Base-by-base conservation (phyloP, 1,140 invertebrate species). In the Theocolax elegans region DNA sequence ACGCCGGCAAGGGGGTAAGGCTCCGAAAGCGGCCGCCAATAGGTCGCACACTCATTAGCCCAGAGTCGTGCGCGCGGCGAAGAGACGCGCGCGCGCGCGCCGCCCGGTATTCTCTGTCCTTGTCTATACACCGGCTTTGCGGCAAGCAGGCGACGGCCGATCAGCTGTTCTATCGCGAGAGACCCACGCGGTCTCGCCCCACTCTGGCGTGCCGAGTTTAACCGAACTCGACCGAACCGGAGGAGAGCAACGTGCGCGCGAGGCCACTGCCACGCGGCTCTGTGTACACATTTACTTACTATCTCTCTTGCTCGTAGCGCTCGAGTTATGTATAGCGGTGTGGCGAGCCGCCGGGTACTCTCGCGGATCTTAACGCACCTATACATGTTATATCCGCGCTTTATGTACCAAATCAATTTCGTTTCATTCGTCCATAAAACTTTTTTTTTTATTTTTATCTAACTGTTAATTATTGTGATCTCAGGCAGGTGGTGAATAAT, bases 31-130 rank as follows among this genome's bases (percentile, higher is more conserved):
- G 44, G 56, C 75, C 74, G 73, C 75, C 83, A 84, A 84, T 85
- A 83, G 81, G 82, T 83, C 82, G 83, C 80, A 82, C 80, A 79
- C 81, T 83, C 81, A 83, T 84, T 85, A 85, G 81, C 79, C 81
- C 78, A 35, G 44, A 82, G 79, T 81, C 79, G 40, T 44, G 6
- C 15, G 3, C 7, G 40, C 13, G 6, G 40, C 10, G 2, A 7
- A 19, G 17, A 4, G n/a, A 15, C 46, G 51, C 65, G 38, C 56
- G 35, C 51, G 21, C 38, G 49, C 25, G 9, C 6, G 2, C 25
- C 15, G 29, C 27, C n/a, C 29, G 8, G 4, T 35, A 21, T 19
- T 49, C 48, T 49, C 48, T 49, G 17, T 23, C 42, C 44, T 17
- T 62, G n/a, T 62, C n/a, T 62, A 3, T n/a, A n/a, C 46, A n/a